These are phyloP conservation scores for Pherbina coryleti DNA, from an alignment of 2,888 invertebrate genomes.

Conservation along the genomic window DNA sequence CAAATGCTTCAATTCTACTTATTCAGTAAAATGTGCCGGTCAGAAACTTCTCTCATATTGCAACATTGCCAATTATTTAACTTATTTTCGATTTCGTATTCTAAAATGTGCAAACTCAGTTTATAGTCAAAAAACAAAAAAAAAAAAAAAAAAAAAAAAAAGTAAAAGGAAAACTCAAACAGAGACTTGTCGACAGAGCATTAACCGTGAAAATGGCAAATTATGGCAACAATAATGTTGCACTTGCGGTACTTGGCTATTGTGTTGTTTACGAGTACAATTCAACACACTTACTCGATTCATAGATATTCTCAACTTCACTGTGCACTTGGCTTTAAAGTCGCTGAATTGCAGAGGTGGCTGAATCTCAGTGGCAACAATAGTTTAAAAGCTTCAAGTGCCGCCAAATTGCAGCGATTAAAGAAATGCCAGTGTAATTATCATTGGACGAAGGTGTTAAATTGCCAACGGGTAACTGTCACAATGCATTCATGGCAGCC, in stretches of 20 bases:
- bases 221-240: neutral
- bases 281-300: no score
- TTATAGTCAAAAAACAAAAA: neutral
- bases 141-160: neutral
- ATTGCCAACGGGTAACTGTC: neutral
- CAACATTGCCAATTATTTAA: neutral
- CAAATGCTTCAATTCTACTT: no score
- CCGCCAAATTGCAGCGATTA: neutral
- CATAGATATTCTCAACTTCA: no score
- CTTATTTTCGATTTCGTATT: neutral
- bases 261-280: neutral
- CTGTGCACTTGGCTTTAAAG: neutral
- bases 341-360: neutral
- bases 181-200: neutral
- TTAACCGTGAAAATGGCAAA: neutral
- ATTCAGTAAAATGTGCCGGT: no score
- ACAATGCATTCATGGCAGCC: no score
- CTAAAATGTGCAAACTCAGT: neutral
- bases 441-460: slow-evolving; percentile 15
- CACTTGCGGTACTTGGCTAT: neutral
- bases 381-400: neutral
- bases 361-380: neutral
- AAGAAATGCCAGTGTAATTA: neutral
- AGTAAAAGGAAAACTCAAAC: neutral
- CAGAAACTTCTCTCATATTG: neutral